phyloP scores from a whole-genome alignment of 2,797 vertebrate genomes.

The Kryptolebias ocellatus region DNA sequence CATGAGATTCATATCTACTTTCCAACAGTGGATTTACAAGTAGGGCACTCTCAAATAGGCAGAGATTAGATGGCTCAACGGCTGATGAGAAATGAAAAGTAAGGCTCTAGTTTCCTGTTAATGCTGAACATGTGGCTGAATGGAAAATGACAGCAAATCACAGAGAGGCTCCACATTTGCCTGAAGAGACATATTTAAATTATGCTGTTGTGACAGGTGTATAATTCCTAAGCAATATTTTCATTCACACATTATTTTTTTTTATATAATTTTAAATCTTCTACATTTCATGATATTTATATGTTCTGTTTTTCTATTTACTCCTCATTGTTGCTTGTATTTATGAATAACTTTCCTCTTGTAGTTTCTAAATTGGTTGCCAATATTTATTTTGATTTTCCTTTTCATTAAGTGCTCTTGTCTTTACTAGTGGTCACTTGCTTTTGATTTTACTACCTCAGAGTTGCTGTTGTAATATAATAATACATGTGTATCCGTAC shows the following conservation, averaged over 20 bases:
- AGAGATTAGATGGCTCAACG: conserved; percentile 48
- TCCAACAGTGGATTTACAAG: conserved; percentile 59
- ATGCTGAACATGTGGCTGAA: conserved; percentile 7
- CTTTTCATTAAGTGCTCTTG: too few relatives aligned
- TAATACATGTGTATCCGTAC: too few relatives aligned
- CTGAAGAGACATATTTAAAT: background rate
- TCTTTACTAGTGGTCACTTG: too few relatives aligned
- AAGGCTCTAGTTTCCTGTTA: conserved; percentile 27
- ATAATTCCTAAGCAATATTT: too few relatives aligned
- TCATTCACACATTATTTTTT: background rate
- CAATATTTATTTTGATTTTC: too few relatives aligned
- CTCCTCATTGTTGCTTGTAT: too few relatives aligned
- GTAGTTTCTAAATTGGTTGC: too few relatives aligned
- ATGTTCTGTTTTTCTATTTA: too few relatives aligned
- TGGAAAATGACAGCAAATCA: conserved; percentile 10
- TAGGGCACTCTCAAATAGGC: conserved; percentile 36
- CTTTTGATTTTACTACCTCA: too few relatives aligned
- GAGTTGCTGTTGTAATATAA: too few relatives aligned
- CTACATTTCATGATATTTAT: too few relatives aligned
- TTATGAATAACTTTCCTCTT: too few relatives aligned
- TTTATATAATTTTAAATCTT: background rate
- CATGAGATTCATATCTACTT: conserved; percentile 60
- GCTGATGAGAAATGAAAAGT: conserved; percentile 49
- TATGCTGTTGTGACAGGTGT: background rate
- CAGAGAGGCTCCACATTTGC: background rate